These are phyloP conservation scores for Pimephales promelas DNA, from an alignment of 2,113 vertebrate genomes.

Conservation along the genomic window DNA sequence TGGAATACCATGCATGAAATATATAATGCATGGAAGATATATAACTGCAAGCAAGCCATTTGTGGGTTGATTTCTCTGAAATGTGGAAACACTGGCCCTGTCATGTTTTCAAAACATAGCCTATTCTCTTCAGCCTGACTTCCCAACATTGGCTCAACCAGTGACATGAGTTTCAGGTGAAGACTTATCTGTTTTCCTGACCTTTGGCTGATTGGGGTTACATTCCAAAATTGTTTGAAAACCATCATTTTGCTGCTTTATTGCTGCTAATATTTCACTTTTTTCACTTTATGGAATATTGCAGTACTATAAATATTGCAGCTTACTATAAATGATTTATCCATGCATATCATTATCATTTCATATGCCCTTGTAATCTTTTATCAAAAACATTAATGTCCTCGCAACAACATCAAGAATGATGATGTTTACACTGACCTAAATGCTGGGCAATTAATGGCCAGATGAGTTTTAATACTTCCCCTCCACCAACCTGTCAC, in stretches of 20 bases:
- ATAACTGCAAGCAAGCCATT: neutral
- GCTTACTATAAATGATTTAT: neutral
- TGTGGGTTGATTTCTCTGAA: neutral
- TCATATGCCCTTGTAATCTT: neutral
- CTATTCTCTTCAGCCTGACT: neutral
- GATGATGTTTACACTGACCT: neutral
- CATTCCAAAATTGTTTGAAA: neutral
- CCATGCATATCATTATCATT: neutral
- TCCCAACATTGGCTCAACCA: neutral
- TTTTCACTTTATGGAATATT: neutral
- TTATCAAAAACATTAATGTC: neutral
- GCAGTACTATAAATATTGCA: neutral
- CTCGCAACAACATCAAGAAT: neutral
- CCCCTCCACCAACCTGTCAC: neutral
- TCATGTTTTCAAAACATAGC: neutral
- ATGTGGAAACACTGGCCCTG: neutral
- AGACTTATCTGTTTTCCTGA: conserved; percentile 5
- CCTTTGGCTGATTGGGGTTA: neutral
- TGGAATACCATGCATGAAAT: no score
- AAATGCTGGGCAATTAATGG: neutral
- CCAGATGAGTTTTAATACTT: neutral
- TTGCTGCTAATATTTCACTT: neutral
- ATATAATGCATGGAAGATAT: no score
- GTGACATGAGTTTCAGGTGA: neutral
- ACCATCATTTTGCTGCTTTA: neutral